Conservation (phyloP, 2,113 vertebrate species). For the Willisornis vidua region DNA sequence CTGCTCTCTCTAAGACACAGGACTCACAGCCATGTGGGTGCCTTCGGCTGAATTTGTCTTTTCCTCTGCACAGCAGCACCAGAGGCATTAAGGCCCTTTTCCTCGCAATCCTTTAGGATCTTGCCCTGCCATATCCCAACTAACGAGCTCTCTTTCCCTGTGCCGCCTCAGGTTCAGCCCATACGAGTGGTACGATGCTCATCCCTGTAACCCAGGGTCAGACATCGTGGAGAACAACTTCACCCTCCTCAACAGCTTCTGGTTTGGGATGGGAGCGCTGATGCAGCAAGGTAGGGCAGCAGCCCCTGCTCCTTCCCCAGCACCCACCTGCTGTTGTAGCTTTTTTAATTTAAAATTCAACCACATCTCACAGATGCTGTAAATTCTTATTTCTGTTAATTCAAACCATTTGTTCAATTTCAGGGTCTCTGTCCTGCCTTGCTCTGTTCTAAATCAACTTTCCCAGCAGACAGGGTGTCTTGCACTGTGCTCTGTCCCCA, state of each 20-base stretch:
- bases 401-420: background rate
- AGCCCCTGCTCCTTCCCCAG: background rate
- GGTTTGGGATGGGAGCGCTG: slow-evolving; percentile 96
- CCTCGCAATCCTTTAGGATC: no score
- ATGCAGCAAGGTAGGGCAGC: slow-evolving; percentile 91
- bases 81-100: background rate
- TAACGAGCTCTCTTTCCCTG: background rate
- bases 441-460: background rate
- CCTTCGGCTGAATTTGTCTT: background rate
- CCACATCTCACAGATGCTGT: background rate
- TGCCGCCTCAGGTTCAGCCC: slow-evolving; percentile 88
- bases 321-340: accelerated
- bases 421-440: background rate
- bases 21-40: background rate
- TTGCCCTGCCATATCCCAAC: accelerated
- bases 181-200: slow-evolving; percentile 96
- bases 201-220: slow-evolving; percentile 94
- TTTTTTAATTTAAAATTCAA: background rate
- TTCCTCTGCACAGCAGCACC: background rate
- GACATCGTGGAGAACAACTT: slow-evolving; percentile 98
- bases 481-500: background rate
- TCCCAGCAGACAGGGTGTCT: background rate
- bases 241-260: slow-evolving; percentile 98
- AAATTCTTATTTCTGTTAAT: background rate
- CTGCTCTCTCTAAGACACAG: background rate